Conservation (phyloP, 2,888 invertebrate species). For the Lumbricus terrestris region DNA sequence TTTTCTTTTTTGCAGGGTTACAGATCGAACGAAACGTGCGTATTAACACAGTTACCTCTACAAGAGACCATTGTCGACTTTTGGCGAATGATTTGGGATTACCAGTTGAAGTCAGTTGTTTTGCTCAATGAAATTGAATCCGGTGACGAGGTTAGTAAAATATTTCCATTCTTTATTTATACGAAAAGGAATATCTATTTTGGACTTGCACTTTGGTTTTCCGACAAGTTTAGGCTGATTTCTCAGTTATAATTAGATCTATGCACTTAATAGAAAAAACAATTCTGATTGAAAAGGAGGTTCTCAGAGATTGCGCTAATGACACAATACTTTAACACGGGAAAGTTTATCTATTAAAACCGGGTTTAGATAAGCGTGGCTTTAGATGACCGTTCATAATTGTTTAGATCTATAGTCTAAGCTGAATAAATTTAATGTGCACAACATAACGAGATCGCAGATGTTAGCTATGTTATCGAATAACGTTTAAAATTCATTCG, state of each 20-base stretch:
- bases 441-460: neutral
- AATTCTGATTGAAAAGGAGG: neutral
- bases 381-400: too few species aligned
- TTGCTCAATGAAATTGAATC: neutral
- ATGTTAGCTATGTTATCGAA: neutral
- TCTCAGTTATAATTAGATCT: neutral
- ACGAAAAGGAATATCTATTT: neutral
- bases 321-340: neutral
- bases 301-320: neutral
- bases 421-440: too few species aligned
- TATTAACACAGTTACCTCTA: neutral
- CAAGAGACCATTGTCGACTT: constrained; percentile 6
- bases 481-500: neutral
- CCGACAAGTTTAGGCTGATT: neutral
- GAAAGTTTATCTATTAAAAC: neutral
- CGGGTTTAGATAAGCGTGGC: too few species aligned
- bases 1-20: constrained; percentile 16
- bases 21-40: neutral
- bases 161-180: neutral
- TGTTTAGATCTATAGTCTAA: too few species aligned
- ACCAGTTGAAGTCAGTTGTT: neutral
- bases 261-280: neutral
- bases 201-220: neutral
- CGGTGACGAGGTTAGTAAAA: neutral
- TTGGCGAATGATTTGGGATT: constrained; percentile 12